A percentile compares a stretch with the other conserved stretches of the same genome.
Conservation (phyloP, 2,888 invertebrate genomes). For the Branchipolynoe longqiensis region DNA sequence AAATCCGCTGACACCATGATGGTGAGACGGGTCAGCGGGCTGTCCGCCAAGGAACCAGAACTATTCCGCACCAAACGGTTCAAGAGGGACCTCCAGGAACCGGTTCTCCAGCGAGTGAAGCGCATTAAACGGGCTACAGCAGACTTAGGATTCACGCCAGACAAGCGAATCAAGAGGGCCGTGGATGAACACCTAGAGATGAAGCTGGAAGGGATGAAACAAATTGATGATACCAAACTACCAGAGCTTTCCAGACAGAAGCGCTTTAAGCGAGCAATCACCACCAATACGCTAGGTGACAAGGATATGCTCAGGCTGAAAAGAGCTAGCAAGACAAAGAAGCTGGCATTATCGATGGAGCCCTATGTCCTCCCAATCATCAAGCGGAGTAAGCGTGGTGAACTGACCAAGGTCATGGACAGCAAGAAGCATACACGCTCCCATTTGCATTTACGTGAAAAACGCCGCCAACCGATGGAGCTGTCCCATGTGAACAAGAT, state of each 20-base stretch:
- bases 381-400: constrained; percentile 26
- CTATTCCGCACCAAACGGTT: constrained; percentile 5
- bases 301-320: not conserved
- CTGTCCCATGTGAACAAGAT: not conserved
- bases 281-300: not conserved
- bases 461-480: constrained; percentile 7
- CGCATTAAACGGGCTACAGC: not conserved
- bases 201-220: not conserved
- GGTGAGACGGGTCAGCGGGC: not conserved
- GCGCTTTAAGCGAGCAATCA: not conserved
- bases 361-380: not conserved
- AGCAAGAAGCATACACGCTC: constrained; percentile 1
- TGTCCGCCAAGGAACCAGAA: not conserved
- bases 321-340: not conserved
- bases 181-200: not conserved
- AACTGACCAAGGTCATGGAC: not conserved
- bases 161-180: constrained; percentile 7
- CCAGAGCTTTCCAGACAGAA: not conserved
- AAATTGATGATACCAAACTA: not conserved
- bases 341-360: not conserved
- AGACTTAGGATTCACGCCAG: not conserved
- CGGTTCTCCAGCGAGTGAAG: constrained; percentile 24
- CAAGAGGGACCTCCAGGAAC: constrained; percentile 25
- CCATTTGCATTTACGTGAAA: not conserved
- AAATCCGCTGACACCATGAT: not conserved